Conservation (phyloP, 2,113 vertebrate genomes). For the Apeltes quadracus region DNA sequence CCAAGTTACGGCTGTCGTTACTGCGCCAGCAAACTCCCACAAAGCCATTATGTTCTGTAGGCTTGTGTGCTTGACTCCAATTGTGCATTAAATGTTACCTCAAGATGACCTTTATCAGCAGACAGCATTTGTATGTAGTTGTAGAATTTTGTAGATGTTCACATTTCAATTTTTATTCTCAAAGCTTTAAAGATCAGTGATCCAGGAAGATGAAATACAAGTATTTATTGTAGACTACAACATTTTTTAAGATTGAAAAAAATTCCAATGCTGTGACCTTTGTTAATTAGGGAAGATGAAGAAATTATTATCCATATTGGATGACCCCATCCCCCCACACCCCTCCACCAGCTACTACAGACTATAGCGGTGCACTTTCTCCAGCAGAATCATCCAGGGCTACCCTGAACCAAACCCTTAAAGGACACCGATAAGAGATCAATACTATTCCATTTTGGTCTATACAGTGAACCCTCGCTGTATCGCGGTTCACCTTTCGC, state of each 20-base stretch:
- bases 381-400: no score
- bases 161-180: not conserved
- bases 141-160: not conserved
- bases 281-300: no score
- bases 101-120: not conserved
- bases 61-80: constrained; percentile 37
- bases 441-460: no score
- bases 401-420: no score
- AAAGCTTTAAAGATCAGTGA: not conserved
- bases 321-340: no score
- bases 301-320: no score
- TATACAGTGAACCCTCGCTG: no score
- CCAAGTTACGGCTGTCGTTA: constrained; percentile 57
- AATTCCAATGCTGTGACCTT: no score
- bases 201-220: not conserved
- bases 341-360: no score
- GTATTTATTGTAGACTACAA: not conserved
- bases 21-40: constrained; percentile 43
- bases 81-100: constrained; percentile 3
- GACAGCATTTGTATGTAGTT: not conserved
- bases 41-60: constrained; percentile 47
- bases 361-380: no score
- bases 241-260: not conserved
- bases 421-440: no score
- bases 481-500: no score